Evolutionary conservation across 1,140 invertebrate genomes (phyloP).

Genomic region (Zaprionus davidi): DNA sequence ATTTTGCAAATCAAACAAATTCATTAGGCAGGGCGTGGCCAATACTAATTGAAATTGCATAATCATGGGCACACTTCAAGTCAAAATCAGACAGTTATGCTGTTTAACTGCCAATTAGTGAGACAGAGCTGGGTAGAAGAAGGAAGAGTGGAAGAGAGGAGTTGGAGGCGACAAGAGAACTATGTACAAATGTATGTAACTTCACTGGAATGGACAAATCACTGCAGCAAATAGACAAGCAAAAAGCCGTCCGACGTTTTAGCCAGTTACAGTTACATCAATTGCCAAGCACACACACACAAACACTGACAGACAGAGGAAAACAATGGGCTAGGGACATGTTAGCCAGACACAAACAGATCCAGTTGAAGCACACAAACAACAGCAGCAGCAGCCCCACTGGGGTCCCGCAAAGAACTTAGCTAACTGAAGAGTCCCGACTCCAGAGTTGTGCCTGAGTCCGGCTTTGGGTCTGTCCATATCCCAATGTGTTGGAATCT

Average conservation of each 20-base stretch:
- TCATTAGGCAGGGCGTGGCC: conserved; percentile 2
- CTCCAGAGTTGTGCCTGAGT: not conserved
- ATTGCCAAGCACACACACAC: conserved; percentile 56
- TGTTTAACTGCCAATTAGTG: conserved; percentile 77
- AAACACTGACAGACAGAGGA: conserved; percentile 16
- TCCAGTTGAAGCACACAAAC: conserved; percentile 46
- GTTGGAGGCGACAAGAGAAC: not conserved
- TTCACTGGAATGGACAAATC: conserved; percentile 55
- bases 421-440: not conserved
- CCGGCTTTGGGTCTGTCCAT: conserved; percentile 2
- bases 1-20: not conserved
- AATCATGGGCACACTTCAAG: conserved; percentile 53
- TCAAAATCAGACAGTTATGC: conserved; percentile 51
- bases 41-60: conserved; percentile 75
- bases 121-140: conserved; percentile 32
- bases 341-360: conserved; percentile 64
- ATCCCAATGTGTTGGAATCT: not conserved
- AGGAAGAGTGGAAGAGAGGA: conserved; percentile 9
- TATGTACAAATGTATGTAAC: not conserved
- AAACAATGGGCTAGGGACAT: conserved; percentile 72
- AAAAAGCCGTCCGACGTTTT: conserved; percentile 72
- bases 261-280: conserved; percentile 73
- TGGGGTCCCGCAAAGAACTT: conserved; percentile 14
- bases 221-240: conserved; percentile 74
- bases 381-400: conserved; percentile 15